Evolutionary conservation across 2,797 vertebrate genomes (phyloP).

Genomic region (Paratrypauchen microcephalus): DNA sequence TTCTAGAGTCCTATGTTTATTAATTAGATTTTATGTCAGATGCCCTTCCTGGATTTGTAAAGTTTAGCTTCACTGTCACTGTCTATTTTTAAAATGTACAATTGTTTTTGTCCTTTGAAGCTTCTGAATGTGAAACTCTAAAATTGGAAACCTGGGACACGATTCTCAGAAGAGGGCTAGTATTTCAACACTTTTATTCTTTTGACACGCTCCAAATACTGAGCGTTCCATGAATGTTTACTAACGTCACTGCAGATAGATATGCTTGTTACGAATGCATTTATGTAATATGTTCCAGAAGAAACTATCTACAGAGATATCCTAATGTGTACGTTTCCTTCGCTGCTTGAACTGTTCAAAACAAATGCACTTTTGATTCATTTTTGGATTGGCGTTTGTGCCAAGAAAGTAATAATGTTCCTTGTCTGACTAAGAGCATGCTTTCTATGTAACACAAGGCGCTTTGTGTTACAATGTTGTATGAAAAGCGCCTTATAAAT

Average conservation of each 20-base stretch:
- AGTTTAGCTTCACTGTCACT: conserved; percentile 30
- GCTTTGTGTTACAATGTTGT: too few relatives aligned
- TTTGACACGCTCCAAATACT: conserved; percentile 12
- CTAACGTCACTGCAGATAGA: conserved; percentile 13
- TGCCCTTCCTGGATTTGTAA: not conserved
- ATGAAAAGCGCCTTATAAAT: too few relatives aligned
- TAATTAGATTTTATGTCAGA: not conserved
- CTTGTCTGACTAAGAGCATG: conserved; percentile 14
- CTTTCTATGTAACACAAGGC: too few relatives aligned
- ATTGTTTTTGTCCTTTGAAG: not conserved
- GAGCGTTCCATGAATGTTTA: conserved; percentile 7
- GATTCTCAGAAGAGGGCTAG: conserved; percentile 43
- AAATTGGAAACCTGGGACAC: conserved; percentile 29
- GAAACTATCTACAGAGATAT: conserved; percentile 8
- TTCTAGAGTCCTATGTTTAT: not conserved
- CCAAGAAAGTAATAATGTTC: not conserved
- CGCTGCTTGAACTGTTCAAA: conserved; percentile 19
- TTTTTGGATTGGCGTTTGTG: conserved; percentile 16
- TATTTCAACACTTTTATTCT: not conserved
- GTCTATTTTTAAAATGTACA: not conserved
- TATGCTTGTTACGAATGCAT: not conserved
- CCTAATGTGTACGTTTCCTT: conserved; percentile 16
- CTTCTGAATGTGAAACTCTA: conserved; percentile 34
- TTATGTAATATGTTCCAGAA: conserved; percentile 14
- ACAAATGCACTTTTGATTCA: conserved; percentile 43